Evolutionary conservation across 2,797 vertebrate genomes (phyloP), one percentile per base, ranked within the genome.

Genomic region (Rhabdophis nuchalis): DNA sequence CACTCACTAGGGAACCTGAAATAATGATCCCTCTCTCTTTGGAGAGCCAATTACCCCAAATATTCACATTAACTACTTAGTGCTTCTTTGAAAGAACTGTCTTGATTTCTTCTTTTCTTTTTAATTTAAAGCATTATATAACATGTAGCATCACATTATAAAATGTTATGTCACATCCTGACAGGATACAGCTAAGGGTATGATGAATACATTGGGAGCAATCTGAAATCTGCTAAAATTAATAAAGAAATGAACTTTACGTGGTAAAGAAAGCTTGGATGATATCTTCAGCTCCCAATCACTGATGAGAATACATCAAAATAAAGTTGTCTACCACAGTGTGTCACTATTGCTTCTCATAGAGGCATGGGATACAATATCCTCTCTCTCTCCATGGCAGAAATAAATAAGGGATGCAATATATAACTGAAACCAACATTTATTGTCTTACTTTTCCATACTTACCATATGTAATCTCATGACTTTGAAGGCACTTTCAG

Each of bases 1-100:
- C 95, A 93, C 97, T 98, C 97, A 95, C 97, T 96, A 87, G 97
- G 97, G 97, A 98, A 96, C 94, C 96, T 95, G 96, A 97, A 97
- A 98, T 98, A 98, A 98, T 96, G 97, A 97, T 97, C 95, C 97
- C 95, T 97, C 95, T 96, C 95, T 96, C 96, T 97, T 97, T 97
- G 97, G 96, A 95, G 96, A 97, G 96, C 97, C 97, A 98, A 98
- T 98, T 98, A 98, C 96, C 95, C 97, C 97, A 97, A 97, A 97
- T 98, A 98, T 97, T 98, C 97, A 97, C 96, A 97, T 97, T 97
- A 97, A 93, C 95, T 97, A 97, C 96, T 96, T 95, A 97, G 96
- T 96, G 94, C 95, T 97, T 96, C 97, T 96, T 96, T 96, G 97
- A 97, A 97, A 96, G 95, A 95, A 97, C 96, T 96, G 96, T 96